Base-by-base conservation (phyloP, 2,113 vertebrate genomes). In the Onychostruthus taczanowskii region DNA sequence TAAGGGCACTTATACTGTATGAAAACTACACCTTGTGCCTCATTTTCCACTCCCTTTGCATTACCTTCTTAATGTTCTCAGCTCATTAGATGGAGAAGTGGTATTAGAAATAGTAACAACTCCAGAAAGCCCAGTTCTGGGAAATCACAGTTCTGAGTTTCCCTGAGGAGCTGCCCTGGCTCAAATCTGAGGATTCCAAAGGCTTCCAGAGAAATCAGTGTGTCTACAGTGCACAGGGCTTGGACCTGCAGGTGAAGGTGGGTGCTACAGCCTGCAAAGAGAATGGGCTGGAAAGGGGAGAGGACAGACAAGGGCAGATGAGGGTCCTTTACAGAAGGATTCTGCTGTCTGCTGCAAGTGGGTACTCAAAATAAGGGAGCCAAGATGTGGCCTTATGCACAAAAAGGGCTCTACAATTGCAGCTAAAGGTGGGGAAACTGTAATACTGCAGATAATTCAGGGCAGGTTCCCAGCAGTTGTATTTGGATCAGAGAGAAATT, bases 1-100 rank as follows among this genome's bases (percentile, higher is more conserved):
- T 33, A 7, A 28, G 24, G 4, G 3, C 8, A 77, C 20, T 46
- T 53, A 16, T 0, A n/a, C 39, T 1, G 0, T 16, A 13, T 66
- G n/a, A 86, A 73, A 94, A 69, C 24, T 23, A 64, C 14, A 75
- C 13, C 6, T 16, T 27, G 11, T 39, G 17, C 33, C 49, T 85
- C 39, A 44, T 76, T 87, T 87, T 83, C 41, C 23, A 8, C 9
- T 74, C 19, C 8, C 15, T 62, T 68, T 61, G n/a, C 4, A 47
- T 41, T 80, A 69, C 13, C 14, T 63, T 31, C 41, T 39, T 61
- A 30, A 55, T 24, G 8, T 50, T 75, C 62, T 88, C 43, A 37
- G 19, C 19, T 30, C 20, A 18, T 67, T 35, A 39, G 10, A 35
- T 16, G 11, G 15, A 85, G 37, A 75, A 84, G 6, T 0, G 0